Evolutionary conservation across 2,888 invertebrate species (phyloP).

Genomic region (Volucella bombylans): DNA sequence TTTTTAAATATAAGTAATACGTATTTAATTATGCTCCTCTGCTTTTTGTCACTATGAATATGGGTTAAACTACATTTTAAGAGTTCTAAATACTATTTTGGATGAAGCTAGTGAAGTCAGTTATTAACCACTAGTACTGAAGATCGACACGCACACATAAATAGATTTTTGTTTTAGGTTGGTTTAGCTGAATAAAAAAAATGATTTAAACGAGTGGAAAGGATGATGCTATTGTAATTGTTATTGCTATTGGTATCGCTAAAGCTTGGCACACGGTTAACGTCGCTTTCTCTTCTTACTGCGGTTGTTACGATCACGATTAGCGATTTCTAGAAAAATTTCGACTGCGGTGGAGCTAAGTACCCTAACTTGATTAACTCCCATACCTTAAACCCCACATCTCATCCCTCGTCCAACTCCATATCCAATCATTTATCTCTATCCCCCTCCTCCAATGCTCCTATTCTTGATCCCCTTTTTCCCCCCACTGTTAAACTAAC

Average conservation of each 20-base stretch:
- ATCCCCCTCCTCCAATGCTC: no score
- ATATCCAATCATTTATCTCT: no score
- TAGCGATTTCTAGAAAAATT: constrained; percentile 79
- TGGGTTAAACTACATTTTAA: constrained; percentile 64
- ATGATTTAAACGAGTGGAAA: not conserved
- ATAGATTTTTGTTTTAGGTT: constrained; percentile 37
- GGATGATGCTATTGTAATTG: not conserved
- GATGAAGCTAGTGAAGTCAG: constrained; percentile 57
- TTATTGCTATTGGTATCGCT: no score
- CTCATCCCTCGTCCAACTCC: no score
- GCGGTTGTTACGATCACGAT: constrained; percentile 80
- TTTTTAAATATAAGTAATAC: constrained; percentile 64
- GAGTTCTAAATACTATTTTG: constrained; percentile 47
- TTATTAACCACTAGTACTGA: constrained; percentile 72
- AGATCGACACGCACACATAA: constrained; percentile 71
- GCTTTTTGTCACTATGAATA: no score
- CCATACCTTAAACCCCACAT: no score
- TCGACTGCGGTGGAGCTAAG: constrained; percentile 80
- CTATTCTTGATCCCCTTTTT: no score
- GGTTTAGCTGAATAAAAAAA: constrained; percentile 55
- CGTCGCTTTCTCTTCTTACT: constrained; percentile 77
- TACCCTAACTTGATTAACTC: no score
- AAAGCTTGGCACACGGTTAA: constrained; percentile 41
- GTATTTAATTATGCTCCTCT: constrained; percentile 57
- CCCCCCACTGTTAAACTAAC: no score